These are phyloP conservation scores for Chlorops oryzae DNA, from an alignment of 1,140 invertebrate genomes.

Conservation along the genomic window DNA sequence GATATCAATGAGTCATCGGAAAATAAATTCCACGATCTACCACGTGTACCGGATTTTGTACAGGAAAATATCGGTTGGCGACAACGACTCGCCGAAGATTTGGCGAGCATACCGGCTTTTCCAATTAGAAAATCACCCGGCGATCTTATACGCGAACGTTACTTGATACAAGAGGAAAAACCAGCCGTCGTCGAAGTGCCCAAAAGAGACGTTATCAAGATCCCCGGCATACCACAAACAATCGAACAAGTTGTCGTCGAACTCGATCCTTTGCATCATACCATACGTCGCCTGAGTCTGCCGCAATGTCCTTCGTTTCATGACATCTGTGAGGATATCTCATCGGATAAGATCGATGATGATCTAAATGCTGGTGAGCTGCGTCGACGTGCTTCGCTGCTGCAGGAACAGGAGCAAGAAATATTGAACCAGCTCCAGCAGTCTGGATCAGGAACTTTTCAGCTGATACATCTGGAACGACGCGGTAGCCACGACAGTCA, in stretches of 20 bases:
- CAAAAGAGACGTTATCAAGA: conserved; percentile 8
- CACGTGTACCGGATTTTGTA: conserved; percentile 16
- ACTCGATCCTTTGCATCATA: conserved; percentile 12
- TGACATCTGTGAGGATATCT: conserved; percentile 52
- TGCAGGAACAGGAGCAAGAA: conserved; percentile 44
- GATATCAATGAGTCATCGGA: conserved; percentile 21
- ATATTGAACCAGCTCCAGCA: conserved; percentile 40
- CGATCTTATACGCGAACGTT: conserved; percentile 67
- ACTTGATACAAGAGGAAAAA: conserved; percentile 62
- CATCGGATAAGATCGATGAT: conserved; percentile 49
- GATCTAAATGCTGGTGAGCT: conserved; percentile 51
- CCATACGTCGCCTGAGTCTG: conserved; percentile 33
- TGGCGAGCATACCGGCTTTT: conserved; percentile 34
- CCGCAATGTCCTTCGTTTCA: conserved; percentile 50
- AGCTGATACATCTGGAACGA: conserved; percentile 35
- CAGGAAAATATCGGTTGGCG: conserved; percentile 51
- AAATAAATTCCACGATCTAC: conserved; percentile 32
- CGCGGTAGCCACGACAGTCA: conserved; percentile 30
- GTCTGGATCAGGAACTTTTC: conserved; percentile 35
- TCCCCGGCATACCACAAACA: not conserved
- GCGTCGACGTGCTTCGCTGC: conserved; percentile 39
- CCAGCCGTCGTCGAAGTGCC: conserved; percentile 16
- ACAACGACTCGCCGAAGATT: conserved; percentile 55
- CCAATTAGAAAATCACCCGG: conserved; percentile 60
- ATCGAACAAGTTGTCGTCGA: conserved; percentile 10